Conservation (phyloP, 2,888 invertebrate species). For the Trichogramma dendrolimi region DNA sequence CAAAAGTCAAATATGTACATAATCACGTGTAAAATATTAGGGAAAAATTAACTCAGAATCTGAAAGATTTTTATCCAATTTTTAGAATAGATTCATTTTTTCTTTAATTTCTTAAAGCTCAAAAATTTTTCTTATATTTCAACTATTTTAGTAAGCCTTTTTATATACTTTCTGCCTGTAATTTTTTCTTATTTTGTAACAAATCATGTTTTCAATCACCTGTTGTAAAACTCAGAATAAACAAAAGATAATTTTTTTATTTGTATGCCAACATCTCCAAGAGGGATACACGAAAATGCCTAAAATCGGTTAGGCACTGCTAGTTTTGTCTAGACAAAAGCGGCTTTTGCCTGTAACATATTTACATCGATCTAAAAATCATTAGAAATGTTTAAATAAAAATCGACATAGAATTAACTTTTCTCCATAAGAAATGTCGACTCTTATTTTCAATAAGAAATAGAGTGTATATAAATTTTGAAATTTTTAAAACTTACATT, state of each 20-base stretch:
- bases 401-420: not conserved
- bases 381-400: not conserved
- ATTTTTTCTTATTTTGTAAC: no score
- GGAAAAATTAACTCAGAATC: no score
- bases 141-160: not conserved
- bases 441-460: not conserved
- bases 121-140: not conserved
- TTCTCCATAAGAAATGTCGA: not conserved
- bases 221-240: no score
- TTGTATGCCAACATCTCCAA: no score
- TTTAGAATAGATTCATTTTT: not conserved
- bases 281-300: no score
- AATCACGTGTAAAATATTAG: not conserved
- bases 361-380: not conserved
- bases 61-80: no score
- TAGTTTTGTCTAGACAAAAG: no score
- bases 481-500: constrained; percentile 5
- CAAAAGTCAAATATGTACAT: not conserved
- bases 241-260: no score
- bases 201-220: no score
- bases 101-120: constrained; percentile 2
- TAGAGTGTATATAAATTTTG: not conserved
- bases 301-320: no score
- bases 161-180: no score
- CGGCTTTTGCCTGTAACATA: not conserved